These are phyloP conservation scores for Pentalonia nigronervosa DNA, from an alignment of 1,140 invertebrate species.

Conservation along the genomic window DNA sequence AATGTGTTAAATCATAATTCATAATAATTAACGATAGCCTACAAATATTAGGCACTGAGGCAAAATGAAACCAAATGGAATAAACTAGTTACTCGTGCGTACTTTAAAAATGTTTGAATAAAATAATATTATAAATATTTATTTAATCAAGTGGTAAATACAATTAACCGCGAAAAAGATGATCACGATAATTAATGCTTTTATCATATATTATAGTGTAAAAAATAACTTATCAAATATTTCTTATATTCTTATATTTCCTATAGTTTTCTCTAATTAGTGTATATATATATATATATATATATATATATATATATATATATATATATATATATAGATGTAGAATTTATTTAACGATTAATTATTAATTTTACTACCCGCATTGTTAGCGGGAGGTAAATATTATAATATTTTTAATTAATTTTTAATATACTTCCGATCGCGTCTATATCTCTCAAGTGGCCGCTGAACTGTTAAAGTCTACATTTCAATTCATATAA, in stretches of 20 bases:
- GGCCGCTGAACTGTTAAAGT: not conserved
- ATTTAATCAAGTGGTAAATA: not conserved
- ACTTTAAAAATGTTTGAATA: not conserved
- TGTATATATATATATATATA: too few relatives aligned
- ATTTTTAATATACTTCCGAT: not conserved
- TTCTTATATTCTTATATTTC: not conserved
- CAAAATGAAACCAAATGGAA: not conserved
- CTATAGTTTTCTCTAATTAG: too few relatives aligned
- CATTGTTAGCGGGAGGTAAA: not conserved
- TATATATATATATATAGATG: too few relatives aligned
- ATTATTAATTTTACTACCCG: not conserved
- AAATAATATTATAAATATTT: not conserved
- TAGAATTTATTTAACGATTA: not conserved
- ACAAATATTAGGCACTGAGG: not conserved
- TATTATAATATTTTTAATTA: not conserved
- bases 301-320: too few relatives aligned
- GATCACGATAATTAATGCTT: not conserved
- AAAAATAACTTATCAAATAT: not conserved
- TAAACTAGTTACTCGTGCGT: not conserved
- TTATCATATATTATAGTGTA: not conserved
- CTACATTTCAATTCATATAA: not conserved
- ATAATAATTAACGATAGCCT: not conserved
- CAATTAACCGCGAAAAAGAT: not conserved
- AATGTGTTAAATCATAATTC: not conserved
- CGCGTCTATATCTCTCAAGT: not conserved